These are phyloP conservation scores for Halcyon senegalensis DNA, from an alignment of 2,113 vertebrate genomes.

Conservation along the genomic window DNA sequence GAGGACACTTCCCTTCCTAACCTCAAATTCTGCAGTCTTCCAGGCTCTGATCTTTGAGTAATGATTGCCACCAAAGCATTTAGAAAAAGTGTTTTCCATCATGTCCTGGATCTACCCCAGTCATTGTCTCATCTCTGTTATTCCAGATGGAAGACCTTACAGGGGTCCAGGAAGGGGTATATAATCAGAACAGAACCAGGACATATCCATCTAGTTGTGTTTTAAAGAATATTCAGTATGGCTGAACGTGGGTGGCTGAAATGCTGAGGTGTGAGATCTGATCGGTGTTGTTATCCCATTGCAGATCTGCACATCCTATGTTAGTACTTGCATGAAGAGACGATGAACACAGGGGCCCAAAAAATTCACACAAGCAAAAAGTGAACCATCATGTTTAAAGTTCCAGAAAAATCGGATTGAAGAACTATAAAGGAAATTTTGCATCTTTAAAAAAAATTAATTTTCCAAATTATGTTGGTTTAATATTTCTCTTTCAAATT, in stretches of 20 bases:
- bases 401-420: neutral
- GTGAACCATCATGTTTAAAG: neutral
- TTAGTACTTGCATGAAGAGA: neutral
- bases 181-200: neutral
- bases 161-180: neutral
- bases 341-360: neutral
- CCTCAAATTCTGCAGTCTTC: neutral
- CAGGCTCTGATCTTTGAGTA: neutral
- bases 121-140: neutral
- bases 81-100: neutral
- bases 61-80: neutral
- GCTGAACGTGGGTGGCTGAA: neutral
- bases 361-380: neutral
- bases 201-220: neutral
- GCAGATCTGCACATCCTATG: neutral
- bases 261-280: neutral
- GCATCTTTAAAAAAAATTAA: neutral
- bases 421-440: neutral
- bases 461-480: neutral
- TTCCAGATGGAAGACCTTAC: neutral
- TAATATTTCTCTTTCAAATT: neutral
- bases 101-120: neutral
- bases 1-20: neutral
- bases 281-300: neutral
- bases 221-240: neutral